These are phyloP conservation scores for Dromas ardeola DNA, from an alignment of 2,113 vertebrate genomes.

Conservation along the genomic window DNA sequence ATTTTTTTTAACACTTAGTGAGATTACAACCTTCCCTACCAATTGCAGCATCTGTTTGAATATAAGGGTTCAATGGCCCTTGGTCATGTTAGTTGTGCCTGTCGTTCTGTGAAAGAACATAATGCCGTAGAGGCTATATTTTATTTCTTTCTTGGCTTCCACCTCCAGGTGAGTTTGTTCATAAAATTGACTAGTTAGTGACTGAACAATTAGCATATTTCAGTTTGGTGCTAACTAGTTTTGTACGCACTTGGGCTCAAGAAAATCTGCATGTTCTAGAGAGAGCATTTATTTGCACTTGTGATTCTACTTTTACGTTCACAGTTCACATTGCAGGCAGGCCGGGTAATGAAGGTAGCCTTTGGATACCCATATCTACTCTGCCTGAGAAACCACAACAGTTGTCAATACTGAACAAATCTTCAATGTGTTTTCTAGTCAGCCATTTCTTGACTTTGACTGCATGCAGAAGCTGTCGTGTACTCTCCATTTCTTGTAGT, in stretches of 20 bases:
- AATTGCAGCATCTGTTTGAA: not conserved
- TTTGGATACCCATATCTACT: not conserved
- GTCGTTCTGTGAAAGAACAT: not conserved
- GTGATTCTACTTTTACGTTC: not conserved
- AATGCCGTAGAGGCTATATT: not conserved
- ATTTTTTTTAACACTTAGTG: not conserved
- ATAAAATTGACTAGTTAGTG: not conserved
- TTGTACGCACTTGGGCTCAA: not conserved
- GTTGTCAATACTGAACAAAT: not conserved
- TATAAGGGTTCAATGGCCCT: not conserved
- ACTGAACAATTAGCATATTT: not conserved
- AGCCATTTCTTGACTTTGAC: not conserved
- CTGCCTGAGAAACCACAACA: not conserved
- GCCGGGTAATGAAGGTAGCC: not conserved
- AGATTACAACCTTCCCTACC: not conserved
- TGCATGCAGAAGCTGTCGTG: not conserved
- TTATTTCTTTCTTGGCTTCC: not conserved
- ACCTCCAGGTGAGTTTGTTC: not conserved
- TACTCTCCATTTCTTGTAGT: not conserved
- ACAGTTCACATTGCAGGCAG: not conserved
- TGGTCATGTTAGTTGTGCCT: not conserved
- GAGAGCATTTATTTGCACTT: not conserved
- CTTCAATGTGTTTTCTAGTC: not conserved
- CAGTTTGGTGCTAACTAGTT: not conserved
- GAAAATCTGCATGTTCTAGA: not conserved